Base-by-base conservation (phyloP, 2,797 vertebrate genomes). In the Macropodus opercularis region DNA sequence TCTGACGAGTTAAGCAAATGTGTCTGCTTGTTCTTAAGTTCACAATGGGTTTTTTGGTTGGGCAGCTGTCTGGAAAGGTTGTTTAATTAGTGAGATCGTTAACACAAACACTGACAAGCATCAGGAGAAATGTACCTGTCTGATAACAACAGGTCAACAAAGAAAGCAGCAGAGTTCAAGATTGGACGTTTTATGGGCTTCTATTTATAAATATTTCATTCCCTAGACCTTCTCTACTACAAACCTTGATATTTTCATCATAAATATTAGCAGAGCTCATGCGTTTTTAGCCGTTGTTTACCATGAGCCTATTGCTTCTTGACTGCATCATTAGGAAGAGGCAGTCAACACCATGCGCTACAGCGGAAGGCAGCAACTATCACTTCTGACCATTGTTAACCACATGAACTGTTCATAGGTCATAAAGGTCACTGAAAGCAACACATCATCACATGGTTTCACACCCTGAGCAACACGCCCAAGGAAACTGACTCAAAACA, bases 331-430 rank as follows among this genome's bases (percentile, higher is more conserved):
- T 18, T n/a, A 23, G 32, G 11, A 14, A 17, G 8, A 14, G 3
- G 9, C 8, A 14, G 9, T 18, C 9, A 51, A 8, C 17, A 42
- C 8, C 4, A 44, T 15, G 6, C 4, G 5, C 27, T 34, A 31
- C 21, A 56, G 6, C 18, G 26, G 3, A n/a, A 12, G 27, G 1
- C 22, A 4, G 2, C n/a, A 17, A 11, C 18, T 2, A 21, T 54
- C 24, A 44, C 17, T 35, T 11, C 14, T 6, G 13, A 6, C 17
- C 23, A 14, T 27, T 8, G 8, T 58, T 27, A 17, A 56, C 24
- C 34, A 38, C 17, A 42, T 7, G 3, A 24, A 63, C 4, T 43
- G 60, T 23, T 17, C 52, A 62, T 9, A 64, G 57, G 34, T 62
- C 43, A 61, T 32, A 10, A 7, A 26, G 6, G 21, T n/a, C 26